Conservation (phyloP, 2,888 invertebrate species). For the Thysanoteuthis rhombus region DNA sequence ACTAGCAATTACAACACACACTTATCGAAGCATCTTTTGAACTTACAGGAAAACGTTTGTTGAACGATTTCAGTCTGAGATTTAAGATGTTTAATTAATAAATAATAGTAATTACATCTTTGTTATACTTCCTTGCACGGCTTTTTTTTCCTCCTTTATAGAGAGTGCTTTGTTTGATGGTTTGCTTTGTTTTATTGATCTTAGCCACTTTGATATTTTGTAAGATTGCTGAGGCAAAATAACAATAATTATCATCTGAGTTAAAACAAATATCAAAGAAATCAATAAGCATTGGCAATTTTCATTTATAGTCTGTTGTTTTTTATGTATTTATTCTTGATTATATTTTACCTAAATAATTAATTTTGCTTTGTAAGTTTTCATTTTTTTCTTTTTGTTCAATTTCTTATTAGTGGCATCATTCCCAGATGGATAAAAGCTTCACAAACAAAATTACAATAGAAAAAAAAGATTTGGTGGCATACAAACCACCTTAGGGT, state of each 20-base stretch:
- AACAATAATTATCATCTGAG: not conserved
- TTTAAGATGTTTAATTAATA: conserved; percentile 12
- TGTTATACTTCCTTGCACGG: not conserved
- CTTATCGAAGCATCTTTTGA: not conserved
- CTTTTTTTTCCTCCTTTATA: not conserved
- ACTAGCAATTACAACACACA: too few species aligned
- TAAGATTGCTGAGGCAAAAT: not conserved
- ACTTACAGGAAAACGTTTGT: not conserved
- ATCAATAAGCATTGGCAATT: not conserved
- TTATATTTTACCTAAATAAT: not conserved
- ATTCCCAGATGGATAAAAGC: not conserved
- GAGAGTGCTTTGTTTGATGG: not conserved
- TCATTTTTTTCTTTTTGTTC: not conserved
- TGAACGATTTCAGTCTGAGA: not conserved
- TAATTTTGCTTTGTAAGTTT: not conserved
- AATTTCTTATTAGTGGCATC: not conserved
- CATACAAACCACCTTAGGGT: too few species aligned
- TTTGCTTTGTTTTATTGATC: not conserved
- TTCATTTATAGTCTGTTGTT: not conserved
- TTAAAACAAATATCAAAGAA: not conserved
- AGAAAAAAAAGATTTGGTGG: too few species aligned
- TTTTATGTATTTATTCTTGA: not conserved
- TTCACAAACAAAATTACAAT: not conserved
- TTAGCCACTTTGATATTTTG: not conserved
- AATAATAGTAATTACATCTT: not conserved